Evolutionary conservation across 1,140 invertebrate genomes (phyloP).

Genomic region (Akabosia matsudoensis): DNA sequence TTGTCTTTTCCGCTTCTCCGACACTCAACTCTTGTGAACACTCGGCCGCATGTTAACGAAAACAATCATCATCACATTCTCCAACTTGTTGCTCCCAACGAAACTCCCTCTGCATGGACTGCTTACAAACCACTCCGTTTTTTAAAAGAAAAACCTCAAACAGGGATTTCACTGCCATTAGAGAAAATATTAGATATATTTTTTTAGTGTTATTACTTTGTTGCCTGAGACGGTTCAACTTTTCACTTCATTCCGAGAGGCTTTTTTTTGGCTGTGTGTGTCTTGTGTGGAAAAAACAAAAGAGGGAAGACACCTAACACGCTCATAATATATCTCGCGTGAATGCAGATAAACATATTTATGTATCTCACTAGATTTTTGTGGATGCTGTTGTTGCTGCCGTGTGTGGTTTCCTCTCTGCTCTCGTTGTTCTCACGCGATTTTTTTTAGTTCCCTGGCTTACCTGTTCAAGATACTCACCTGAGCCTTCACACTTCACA

Average conservation of each 20-base stretch:
- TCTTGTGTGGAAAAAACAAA: too few relatives aligned
- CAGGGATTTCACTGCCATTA: not conserved
- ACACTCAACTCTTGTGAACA: too few relatives aligned
- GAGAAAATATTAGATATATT: not conserved
- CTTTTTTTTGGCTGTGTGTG: too few relatives aligned
- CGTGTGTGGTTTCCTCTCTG: not conserved
- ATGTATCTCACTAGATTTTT: not conserved
- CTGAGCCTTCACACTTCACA: too few relatives aligned
- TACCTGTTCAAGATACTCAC: too few relatives aligned
- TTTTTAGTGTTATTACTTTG: not conserved
- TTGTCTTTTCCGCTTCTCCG: too few relatives aligned
- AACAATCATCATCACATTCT: too few relatives aligned
- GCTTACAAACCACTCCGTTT: too few relatives aligned
- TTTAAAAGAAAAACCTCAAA: not conserved
- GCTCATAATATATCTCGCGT: not conserved
- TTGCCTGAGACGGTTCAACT: conserved; percentile 21
- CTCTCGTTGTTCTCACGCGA: conserved; percentile 13
- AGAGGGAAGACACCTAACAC: too few relatives aligned
- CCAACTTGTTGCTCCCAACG: not conserved
- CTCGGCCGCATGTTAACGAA: too few relatives aligned
- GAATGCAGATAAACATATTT: not conserved
- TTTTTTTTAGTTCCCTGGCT: not conserved
- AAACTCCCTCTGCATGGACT: too few relatives aligned
- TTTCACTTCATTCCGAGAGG: not conserved
- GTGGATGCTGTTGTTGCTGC: not conserved